Evolutionary conservation across 1,140 invertebrate genomes (phyloP).

Genomic region (Globodera rostochiensis): DNA sequence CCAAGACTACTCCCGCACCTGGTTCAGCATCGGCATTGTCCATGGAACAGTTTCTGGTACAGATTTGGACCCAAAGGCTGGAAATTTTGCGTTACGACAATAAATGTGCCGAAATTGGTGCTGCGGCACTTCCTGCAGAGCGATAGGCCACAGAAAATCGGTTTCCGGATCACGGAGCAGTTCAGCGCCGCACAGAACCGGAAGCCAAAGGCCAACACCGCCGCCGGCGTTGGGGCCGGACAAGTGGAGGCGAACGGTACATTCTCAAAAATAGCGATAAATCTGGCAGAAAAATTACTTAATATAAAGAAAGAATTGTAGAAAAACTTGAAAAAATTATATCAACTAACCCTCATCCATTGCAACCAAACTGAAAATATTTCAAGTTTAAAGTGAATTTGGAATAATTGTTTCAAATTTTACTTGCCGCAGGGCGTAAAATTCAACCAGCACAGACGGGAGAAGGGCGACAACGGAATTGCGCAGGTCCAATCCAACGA

Average conservation of each 20-base stretch:
- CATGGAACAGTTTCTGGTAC: constrained; percentile 16
- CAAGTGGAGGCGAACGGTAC: constrained; percentile 30
- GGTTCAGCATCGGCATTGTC: constrained; percentile 15
- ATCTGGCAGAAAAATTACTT: neutral
- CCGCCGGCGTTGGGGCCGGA: neutral
- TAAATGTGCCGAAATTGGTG: constrained; percentile 38
- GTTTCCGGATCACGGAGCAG: constrained; percentile 20
- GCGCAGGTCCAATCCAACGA: constrained; percentile 16
- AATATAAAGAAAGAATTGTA: too few relatives aligned
- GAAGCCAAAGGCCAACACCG: constrained; percentile 25
- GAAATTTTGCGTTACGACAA: constrained; percentile 33
- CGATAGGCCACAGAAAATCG: constrained; percentile 39
- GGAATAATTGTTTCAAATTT: neutral
- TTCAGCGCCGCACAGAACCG: constrained; percentile 24
- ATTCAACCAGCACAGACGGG: constrained; percentile 26
- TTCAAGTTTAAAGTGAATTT: neutral
- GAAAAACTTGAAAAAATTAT: too few relatives aligned
- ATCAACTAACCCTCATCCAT: constrained; percentile 21
- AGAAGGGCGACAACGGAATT: constrained; percentile 8
- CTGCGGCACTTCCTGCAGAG: constrained; percentile 25
- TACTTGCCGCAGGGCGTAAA: constrained; percentile 22
- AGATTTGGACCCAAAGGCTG: constrained; percentile 21
- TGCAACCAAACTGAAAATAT: constrained; percentile 13
- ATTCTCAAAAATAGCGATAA: neutral
- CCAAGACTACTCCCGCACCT: neutral